These are phyloP conservation scores for Campoletis sonorensis DNA, from an alignment of 1,140 invertebrate species.

Conservation along the genomic window DNA sequence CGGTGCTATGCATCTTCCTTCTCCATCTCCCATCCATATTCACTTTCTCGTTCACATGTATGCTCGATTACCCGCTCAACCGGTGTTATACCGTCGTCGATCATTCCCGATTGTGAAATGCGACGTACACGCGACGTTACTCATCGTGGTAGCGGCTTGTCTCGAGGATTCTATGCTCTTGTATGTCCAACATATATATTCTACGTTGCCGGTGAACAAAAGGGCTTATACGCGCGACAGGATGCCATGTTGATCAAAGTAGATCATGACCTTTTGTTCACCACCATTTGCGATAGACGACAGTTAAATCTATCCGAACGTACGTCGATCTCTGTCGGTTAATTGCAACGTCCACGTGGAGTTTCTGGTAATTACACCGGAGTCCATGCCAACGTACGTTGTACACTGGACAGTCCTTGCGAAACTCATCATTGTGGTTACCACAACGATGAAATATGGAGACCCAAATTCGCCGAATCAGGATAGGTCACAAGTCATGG, in stretches of 20 bases:
- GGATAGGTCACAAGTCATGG: neutral
- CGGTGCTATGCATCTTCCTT: neutral
- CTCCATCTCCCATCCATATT: neutral
- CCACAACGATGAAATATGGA: neutral
- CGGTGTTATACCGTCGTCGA: slow-evolving; percentile 37
- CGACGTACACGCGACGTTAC: slow-evolving; percentile 34
- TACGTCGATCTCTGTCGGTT: slow-evolving; percentile 44
- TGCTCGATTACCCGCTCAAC: slow-evolving; percentile 5
- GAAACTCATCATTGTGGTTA: neutral
- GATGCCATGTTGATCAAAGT: neutral
- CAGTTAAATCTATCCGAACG: neutral
- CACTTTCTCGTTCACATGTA: slow-evolving; percentile 7
- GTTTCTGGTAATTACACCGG: slow-evolving; percentile 35
- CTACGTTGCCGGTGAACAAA: neutral
- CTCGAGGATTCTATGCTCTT: neutral
- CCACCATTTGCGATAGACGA: neutral
- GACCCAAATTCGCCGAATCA: neutral
- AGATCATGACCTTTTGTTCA: neutral
- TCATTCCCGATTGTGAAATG: slow-evolving; percentile 42
- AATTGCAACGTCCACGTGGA: slow-evolving; percentile 42
- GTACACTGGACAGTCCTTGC: neutral
- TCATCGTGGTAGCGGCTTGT: slow-evolving; percentile 15
- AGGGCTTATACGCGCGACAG: neutral
- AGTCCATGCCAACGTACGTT: slow-evolving; percentile 21
- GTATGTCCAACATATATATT: too few species aligned